Conservation (phyloP, 2,888 invertebrate species). For the Euzetes globulus region DNA sequence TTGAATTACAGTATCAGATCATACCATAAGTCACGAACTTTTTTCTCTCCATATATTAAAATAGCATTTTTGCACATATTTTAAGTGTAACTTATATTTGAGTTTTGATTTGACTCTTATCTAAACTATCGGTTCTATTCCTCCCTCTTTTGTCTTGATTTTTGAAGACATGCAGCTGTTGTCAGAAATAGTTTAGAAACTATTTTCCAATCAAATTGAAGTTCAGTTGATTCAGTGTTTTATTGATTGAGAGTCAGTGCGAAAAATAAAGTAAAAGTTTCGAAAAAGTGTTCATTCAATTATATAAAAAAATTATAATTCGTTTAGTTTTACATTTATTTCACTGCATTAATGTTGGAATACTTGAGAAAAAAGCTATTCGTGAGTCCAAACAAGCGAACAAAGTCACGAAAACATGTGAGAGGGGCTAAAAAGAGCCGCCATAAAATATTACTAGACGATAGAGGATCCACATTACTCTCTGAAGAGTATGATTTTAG, state of each 20-base stretch:
- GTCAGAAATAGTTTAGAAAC: background rate
- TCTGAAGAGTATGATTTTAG: background rate
- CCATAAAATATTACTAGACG: background rate
- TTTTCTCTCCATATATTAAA: background rate
- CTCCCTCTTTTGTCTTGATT: background rate
- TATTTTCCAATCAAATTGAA: background rate
- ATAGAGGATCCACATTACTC: background rate
- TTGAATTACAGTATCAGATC: background rate
- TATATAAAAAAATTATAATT: background rate
- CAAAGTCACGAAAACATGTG: conserved; percentile 20
- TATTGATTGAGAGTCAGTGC: background rate
- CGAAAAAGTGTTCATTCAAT: background rate
- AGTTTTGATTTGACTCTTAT: background rate
- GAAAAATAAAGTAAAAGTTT: background rate
- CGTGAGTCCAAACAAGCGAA: background rate
- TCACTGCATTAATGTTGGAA: background rate
- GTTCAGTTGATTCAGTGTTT: too few species aligned
- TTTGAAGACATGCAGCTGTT: background rate
- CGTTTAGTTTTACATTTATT: background rate
- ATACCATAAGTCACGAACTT: background rate
- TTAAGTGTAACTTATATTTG: background rate
- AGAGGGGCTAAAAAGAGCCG: background rate
- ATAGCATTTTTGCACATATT: background rate
- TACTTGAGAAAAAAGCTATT: conserved; percentile 7
- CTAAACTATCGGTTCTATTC: background rate